Evolutionary conservation across 2,797 vertebrate genomes (phyloP), one percentile per base, ranked within the genome.

Genomic region (Cichlasoma orientale): DNA sequence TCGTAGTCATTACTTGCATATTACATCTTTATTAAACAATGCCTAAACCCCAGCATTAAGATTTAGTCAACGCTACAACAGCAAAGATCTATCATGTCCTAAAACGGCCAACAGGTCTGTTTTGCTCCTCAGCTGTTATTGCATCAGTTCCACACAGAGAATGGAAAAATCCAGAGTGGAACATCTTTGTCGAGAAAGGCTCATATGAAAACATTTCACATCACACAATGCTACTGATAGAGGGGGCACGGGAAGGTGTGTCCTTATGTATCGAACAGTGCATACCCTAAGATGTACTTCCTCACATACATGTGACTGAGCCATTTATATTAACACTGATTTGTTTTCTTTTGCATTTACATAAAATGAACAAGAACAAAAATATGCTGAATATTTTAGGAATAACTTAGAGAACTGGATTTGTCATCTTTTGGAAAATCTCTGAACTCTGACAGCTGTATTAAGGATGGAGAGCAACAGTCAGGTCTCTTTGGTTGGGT

Each of bases 11-110:
- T 79, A 23, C 31, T 92, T 94, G 90, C 91, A 93, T 93, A 92
- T 88, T 74, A 89, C 89, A 89, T 87, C 59, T 92, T 94, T 93
- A 92, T 92, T 94, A 59, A 59, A 92, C 50, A 86, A 91, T 84
- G 70, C 86, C 80, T 84, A 70, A 86, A 92, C 82, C 84, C 90
- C 89, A 90, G 88, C 87, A 91, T 90, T 79, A 82, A 79, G 86
- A 93, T 91, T 92, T 87, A 86, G 86, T 90, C 75, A 87, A 82
- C 18, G 83, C 86, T 89, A 89, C 91, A 89, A 90, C 93, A 92
- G 78, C 79, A 88, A 85, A 84, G 58, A 82, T 86, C 71, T 79
- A 72, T 29, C 3, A 33, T 5, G 36, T 85, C 74, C 74, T 86
- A 86, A 89, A 90, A 84, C 57, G 79, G 54, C 80, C 77, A 75